Conservation (phyloP, 2,888 invertebrate species). For the Fabriciana adippe region DNA sequence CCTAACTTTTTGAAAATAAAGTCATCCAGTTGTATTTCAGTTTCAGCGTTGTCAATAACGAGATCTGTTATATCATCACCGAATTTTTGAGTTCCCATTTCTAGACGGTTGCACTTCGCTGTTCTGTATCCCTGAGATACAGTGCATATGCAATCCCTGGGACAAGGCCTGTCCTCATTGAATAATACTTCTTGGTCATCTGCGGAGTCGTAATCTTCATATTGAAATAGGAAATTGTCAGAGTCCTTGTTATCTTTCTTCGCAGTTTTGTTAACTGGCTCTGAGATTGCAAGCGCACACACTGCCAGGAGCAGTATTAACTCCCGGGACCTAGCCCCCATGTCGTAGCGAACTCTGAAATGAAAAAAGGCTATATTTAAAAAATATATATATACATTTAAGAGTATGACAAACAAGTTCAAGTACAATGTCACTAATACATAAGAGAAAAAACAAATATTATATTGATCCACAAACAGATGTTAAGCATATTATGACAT, state of each 20-base stretch:
- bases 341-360: slow-evolving; percentile 79
- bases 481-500: background rate
- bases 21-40: slow-evolving; percentile 82
- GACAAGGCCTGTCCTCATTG: slow-evolving; percentile 81
- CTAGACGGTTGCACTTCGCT: slow-evolving; percentile 86
- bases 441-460: background rate
- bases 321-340: slow-evolving; percentile 79
- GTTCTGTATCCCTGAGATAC: slow-evolving; percentile 83
- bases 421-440: slow-evolving; percentile 12
- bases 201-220: slow-evolving; percentile 71
- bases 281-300: slow-evolving; percentile 68
- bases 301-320: slow-evolving; percentile 76
- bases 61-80: slow-evolving; percentile 85
- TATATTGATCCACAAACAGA: background rate
- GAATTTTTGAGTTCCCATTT: slow-evolving; percentile 85
- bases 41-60: slow-evolving; percentile 84
- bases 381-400: background rate
- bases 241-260: slow-evolving; percentile 61
- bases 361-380: slow-evolving; percentile 40
- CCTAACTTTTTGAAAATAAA: slow-evolving; percentile 84
- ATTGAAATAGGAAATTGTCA: slow-evolving; percentile 64
- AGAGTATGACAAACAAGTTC: slow-evolving; percentile 1
- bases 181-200: slow-evolving; percentile 77
- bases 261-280: slow-evolving; percentile 63
- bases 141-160: slow-evolving; percentile 84